Evolutionary conservation across 2,797 vertebrate genomes (phyloP), one percentile per base, ranked within the genome.

Genomic region (Podargus strigoides): DNA sequence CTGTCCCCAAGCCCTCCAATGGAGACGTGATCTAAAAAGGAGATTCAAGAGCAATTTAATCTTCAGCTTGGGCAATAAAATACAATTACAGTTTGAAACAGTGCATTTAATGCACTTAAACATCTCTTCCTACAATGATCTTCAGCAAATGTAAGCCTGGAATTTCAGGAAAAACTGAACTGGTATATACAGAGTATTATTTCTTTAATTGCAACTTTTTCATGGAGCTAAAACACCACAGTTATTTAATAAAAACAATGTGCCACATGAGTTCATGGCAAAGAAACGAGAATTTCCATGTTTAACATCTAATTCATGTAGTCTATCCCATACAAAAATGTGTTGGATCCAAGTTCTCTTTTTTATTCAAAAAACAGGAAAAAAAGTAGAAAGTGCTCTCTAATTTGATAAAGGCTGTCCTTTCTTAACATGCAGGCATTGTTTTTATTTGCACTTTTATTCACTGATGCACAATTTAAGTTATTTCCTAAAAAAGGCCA

Each of bases 1-100:
- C 99, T 99, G 97, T 99, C 99, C n/a, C 99, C 99, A 44, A 99
- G 98, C 46, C 99, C 99, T 50, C 99, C 99, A 66, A 99, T 98
- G 0, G 99, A 99, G 82, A 99, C 99, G 14, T 99, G 99, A 98
- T 99, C 99, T 99, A 98, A 91, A 98, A 96, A 95, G 42, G 69
- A 92, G 69, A 92, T 94, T 94, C 87, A 88, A 95, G 50, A 95
- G 32, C 67, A 86, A 95, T 89, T 94, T 77, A 28, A 93, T 27
- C 67, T 96, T 96, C 83, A 94, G 85, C 70, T 85, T 85, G 44
- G 82, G 85, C 87, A 97, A 90, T 75, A 87, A 74, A 82, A 89
- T 39, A 89, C 78, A 95, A 92, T 89, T 85, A 91, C 34, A 82
- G 79, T 85, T 93, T 79, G 87, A 81, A 95, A 92, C n/a, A 13